Conservation (phyloP, 2,797 vertebrate genomes). For the Ceyx erithaca region DNA sequence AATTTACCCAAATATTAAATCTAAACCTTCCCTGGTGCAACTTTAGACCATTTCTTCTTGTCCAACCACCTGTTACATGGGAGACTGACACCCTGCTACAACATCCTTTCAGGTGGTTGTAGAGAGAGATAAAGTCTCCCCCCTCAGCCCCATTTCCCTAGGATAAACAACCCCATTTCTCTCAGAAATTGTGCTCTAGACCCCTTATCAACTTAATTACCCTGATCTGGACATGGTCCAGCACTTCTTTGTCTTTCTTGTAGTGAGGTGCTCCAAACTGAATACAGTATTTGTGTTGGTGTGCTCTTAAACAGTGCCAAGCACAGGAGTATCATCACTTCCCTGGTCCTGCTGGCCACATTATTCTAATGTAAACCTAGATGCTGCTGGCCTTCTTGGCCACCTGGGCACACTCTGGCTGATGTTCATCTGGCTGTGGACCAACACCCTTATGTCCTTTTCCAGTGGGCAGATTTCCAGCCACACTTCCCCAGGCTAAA, state of each 20-base stretch:
- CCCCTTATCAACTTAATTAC: background rate
- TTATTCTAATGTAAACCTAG: no score
- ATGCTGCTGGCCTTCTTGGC: background rate
- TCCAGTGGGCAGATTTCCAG: background rate
- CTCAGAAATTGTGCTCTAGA: background rate
- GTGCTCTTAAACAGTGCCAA: background rate
- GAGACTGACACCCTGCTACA: background rate
- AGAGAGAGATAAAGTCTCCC: background rate
- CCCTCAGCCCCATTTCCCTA: background rate
- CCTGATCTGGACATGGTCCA: background rate
- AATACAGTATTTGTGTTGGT: background rate
- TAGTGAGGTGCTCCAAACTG: background rate
- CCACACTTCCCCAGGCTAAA: background rate
- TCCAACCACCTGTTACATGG: background rate
- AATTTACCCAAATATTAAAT: background rate
- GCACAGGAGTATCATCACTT: background rate
- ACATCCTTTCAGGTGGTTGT: background rate
- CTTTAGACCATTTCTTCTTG: background rate
- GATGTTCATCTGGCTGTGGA: background rate
- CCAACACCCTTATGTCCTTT: background rate
- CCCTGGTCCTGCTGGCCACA: background rate
- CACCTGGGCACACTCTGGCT: background rate
- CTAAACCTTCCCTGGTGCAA: background rate
- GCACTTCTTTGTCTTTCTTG: background rate
- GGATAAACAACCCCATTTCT: background rate